Evolutionary conservation across 2,888 invertebrate species (phyloP).

Genomic region (Dromius quadrimaculatus): DNA sequence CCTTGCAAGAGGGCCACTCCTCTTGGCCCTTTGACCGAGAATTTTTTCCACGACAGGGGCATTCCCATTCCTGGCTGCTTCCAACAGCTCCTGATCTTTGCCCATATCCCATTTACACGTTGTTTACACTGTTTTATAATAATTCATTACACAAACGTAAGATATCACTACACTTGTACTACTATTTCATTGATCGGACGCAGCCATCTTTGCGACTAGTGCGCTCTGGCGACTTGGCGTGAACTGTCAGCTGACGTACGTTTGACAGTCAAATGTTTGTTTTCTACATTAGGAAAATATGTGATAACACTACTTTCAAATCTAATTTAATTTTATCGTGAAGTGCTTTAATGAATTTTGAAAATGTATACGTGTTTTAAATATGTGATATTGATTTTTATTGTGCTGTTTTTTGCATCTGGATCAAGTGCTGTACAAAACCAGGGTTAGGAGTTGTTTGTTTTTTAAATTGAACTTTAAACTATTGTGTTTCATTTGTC

Average conservation of each 20-base stretch:
- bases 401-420: neutral
- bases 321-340: slow-evolving; percentile 38
- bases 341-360: slow-evolving; percentile 2
- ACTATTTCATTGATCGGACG: slow-evolving; percentile 81
- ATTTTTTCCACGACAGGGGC: slow-evolving; percentile 90
- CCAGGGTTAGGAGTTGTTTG: slow-evolving; percentile 28
- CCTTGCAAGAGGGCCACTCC: slow-evolving; percentile 95
- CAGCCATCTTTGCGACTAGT: slow-evolving; percentile 77
- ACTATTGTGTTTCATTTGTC: slow-evolving; percentile 6
- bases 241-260: slow-evolving; percentile 49
- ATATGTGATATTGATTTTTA: slow-evolving; percentile 35
- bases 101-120: slow-evolving; percentile 79
- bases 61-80: slow-evolving; percentile 95
- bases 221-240: slow-evolving; percentile 68
- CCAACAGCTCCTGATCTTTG: slow-evolving; percentile 96
- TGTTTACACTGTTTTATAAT: slow-evolving; percentile 59
- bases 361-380: slow-evolving; percentile 8
- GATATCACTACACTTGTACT: slow-evolving; percentile 71
- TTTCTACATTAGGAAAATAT: slow-evolving; percentile 27
- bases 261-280: slow-evolving; percentile 34
- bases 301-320: slow-evolving; percentile 22
- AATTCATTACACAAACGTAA: slow-evolving; percentile 63
- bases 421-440: slow-evolving; percentile 33
- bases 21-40: slow-evolving; percentile 87
- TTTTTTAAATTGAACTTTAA: neutral